Evolutionary conservation across 92 coral and sea anemone genomes (phyloP).

Genomic region (Porites cylindrica): DNA sequence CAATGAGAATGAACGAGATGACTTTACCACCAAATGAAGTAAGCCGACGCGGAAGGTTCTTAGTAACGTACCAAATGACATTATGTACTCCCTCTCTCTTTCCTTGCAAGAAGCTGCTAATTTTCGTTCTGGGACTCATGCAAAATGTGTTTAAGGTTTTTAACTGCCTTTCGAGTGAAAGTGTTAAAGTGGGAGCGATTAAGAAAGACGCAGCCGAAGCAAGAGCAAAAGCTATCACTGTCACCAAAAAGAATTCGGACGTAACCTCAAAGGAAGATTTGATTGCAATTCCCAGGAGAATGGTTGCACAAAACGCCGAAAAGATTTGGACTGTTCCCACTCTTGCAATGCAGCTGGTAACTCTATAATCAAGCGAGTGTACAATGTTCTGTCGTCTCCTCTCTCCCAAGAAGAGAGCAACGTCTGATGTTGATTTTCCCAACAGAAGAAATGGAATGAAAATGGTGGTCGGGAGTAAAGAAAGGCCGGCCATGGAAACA

Average conservation of each 20-base stretch:
- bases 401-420: slow-evolving; percentile 29
- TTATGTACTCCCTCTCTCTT: neutral
- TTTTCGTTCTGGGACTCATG: neutral
- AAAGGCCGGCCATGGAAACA: slow-evolving; percentile 18
- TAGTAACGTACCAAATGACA: neutral
- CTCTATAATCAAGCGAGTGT: slow-evolving; percentile 43
- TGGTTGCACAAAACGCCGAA: slow-evolving; percentile 37
- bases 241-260: slow-evolving; percentile 23
- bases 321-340: slow-evolving; percentile 42
- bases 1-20: neutral
- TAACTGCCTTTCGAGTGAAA: neutral
- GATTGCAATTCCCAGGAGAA: slow-evolving; percentile 43
- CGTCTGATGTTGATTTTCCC: slow-evolving; percentile 44
- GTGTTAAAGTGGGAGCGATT: neutral
- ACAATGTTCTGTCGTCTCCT: slow-evolving; percentile 19
- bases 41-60: neutral
- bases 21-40: slow-evolving; percentile 17
- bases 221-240: slow-evolving; percentile 22
- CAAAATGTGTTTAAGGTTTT: neutral
- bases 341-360: slow-evolving; percentile 35
- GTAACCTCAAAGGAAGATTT: slow-evolving; percentile 65
- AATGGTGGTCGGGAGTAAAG: slow-evolving; percentile 26
- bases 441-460: slow-evolving; percentile 53
- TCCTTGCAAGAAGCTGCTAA: neutral
- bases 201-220: neutral